A percentile compares a stretch with the other conserved stretches of the same genome.
These are phyloP conservation scores for Andricus grossulariae DNA, from an alignment of 1,140 invertebrate species.

Conservation along the genomic window DNA sequence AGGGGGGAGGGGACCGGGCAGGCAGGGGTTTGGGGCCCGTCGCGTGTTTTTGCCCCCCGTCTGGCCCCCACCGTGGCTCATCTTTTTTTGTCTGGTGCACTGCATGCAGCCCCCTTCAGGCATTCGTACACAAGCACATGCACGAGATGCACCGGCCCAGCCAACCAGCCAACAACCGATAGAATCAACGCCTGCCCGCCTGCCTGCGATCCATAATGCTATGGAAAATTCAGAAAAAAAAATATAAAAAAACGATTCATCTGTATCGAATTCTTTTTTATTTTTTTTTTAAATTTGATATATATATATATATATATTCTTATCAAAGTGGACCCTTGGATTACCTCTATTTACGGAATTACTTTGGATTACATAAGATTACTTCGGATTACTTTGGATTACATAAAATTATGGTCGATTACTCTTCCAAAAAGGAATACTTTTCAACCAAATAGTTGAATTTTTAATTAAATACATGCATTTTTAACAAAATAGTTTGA, in stretches of 20 bases:
- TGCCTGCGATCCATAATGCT: background rate
- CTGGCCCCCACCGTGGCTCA: slow-evolving; percentile 67
- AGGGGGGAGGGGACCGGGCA: slow-evolving; percentile 30
- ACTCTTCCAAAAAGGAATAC: no score
- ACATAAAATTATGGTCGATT: no score
- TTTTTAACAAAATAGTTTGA: no score
- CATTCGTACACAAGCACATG: slow-evolving; percentile 43
- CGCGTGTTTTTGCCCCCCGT: slow-evolving; percentile 70
- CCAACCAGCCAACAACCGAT: slow-evolving; percentile 26
- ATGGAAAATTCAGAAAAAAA: slow-evolving; percentile 18
- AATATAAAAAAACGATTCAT: slow-evolving; percentile 12
- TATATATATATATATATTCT: no score
- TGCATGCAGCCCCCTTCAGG: slow-evolving; percentile 51
- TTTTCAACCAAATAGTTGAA: no score
- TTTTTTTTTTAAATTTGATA: no score
- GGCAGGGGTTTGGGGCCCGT: slow-evolving; percentile 64
- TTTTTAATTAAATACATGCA: no score
- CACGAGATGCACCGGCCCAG: slow-evolving; percentile 40
- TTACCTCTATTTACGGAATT: no score
- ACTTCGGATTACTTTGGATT: no score
- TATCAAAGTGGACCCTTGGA: background rate
- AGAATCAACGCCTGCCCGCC: slow-evolving; percentile 7
- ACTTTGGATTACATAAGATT: no score
- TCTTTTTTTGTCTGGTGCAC: slow-evolving; percentile 70
- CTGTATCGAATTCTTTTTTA: no score